Evolutionary conservation across 2,113 vertebrate species (phyloP).

Genomic region (Panthera leo): DNA sequence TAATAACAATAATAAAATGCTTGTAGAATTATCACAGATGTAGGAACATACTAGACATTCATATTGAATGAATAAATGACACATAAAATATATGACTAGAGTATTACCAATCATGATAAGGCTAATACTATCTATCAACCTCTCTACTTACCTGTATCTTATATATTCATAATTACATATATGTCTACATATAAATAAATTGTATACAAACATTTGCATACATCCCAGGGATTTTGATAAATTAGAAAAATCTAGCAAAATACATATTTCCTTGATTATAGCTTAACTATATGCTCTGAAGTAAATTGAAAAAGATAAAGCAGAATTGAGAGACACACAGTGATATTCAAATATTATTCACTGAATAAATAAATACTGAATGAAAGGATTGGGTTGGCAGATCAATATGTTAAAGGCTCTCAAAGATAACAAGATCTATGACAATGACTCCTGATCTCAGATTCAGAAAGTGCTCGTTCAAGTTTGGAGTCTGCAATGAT

Average conservation of each 20-base stretch:
- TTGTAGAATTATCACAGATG: background rate
- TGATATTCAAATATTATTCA: background rate
- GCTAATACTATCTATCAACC: background rate
- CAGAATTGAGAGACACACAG: background rate
- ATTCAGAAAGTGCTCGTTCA: background rate
- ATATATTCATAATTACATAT: background rate
- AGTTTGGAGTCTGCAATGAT: background rate
- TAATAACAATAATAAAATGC: background rate
- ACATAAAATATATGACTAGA: background rate
- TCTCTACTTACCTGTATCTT: background rate
- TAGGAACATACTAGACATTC: background rate
- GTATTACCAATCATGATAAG: background rate
- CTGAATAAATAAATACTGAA: background rate
- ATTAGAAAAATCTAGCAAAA: background rate
- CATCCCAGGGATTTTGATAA: background rate
- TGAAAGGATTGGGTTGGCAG: background rate
- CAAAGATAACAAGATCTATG: background rate
- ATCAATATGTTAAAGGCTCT: background rate
- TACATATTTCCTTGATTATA: background rate
- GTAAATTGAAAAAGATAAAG: background rate
- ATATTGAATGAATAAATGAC: background rate
- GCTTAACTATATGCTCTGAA: background rate
- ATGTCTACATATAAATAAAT: background rate
- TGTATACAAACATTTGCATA: background rate
- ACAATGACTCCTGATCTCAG: background rate